A percentile compares a stretch with the other conserved stretches of the same genome.
Conservation (phyloP, 2,888 invertebrate genomes). For the Stenotaenia linearis region DNA sequence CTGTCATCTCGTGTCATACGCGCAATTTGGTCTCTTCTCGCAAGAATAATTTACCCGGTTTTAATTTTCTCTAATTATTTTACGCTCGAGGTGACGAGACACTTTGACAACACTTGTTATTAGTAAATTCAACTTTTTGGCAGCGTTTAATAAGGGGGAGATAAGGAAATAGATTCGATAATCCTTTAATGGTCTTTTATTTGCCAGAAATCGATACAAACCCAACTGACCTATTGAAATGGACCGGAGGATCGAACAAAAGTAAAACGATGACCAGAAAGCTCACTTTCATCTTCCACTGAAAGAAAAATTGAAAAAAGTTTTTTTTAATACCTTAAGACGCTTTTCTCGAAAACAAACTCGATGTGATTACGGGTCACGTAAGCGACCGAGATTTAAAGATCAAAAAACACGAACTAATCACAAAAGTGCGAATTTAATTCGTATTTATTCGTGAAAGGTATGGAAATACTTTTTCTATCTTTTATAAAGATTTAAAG, state of each 20-base stretch:
- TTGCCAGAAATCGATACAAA: not conserved
- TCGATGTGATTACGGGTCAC: no score
- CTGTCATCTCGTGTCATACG: not conserved
- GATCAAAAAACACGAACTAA: no score
- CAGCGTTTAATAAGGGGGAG: not conserved
- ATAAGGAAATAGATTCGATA: not conserved
- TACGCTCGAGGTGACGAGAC: not conserved
- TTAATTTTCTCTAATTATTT: constrained; percentile 2
- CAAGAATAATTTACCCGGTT: not conserved
- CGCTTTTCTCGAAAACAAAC: not conserved
- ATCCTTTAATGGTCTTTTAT: not conserved
- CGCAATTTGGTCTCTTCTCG: not conserved
- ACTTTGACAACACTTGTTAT: not conserved
- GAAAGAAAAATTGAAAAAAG: not conserved
- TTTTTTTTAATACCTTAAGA: not conserved
- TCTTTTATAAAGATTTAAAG: no score
- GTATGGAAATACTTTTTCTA: no score
- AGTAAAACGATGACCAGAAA: not conserved
- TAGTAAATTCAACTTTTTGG: not conserved
- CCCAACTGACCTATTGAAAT: not conserved
- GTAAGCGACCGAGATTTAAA: no score
- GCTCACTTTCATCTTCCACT: not conserved
- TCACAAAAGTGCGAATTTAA: no score
- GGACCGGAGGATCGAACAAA: not conserved
- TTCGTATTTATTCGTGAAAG: no score